Percentiles rank a stretch among this genome's conserved stretches.
Evolutionary conservation across 1,140 invertebrate genomes (phyloP).

Genomic region (Carposina sasakii): DNA sequence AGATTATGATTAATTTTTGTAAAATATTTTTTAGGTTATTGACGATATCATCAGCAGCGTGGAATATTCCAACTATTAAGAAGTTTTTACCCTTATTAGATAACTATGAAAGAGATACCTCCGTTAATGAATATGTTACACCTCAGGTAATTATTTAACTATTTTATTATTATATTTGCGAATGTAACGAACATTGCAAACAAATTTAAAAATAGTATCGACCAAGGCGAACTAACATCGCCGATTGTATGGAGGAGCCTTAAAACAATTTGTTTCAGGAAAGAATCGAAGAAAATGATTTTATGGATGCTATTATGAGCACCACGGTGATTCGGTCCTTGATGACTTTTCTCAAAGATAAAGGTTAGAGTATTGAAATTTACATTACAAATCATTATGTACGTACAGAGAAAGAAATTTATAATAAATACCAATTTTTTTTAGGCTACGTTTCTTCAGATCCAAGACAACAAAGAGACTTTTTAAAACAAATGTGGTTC

Average conservation of each 20-base stretch:
- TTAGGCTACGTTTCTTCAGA: slow-evolving; percentile 74
- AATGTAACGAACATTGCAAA: too few species aligned
- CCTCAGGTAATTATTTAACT: slow-evolving; percentile 73
- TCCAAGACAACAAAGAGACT: slow-evolving; percentile 80
- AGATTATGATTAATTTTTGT: too few species aligned
- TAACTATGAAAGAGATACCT: slow-evolving; percentile 83
- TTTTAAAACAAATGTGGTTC: slow-evolving; percentile 86
- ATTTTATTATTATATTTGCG: slow-evolving; percentile 6
- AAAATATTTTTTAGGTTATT: slow-evolving; percentile 75
- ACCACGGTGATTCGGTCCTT: slow-evolving; percentile 84
- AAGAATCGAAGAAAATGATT: slow-evolving; percentile 81
- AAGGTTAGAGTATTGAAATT: slow-evolving; percentile 66
- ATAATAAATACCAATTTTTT: slow-evolving; percentile 13
- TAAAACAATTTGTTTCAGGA: slow-evolving; percentile 74
- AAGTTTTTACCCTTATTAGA: slow-evolving; percentile 80
- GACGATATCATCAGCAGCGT: slow-evolving; percentile 73
- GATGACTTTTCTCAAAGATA: slow-evolving; percentile 80
- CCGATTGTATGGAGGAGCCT: too few species aligned
- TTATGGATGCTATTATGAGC: slow-evolving; percentile 82
- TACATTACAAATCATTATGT: slow-evolving; percentile 5
- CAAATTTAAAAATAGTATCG: too few species aligned
- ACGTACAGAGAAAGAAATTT: slow-evolving; percentile 3
- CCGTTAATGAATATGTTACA: slow-evolving; percentile 85
- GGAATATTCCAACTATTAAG: slow-evolving; percentile 78
- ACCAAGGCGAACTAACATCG: too few species aligned